These are phyloP conservation scores for Cryptoprocta ferox DNA, from an alignment of 2,797 vertebrate genomes.

Conservation along the genomic window DNA sequence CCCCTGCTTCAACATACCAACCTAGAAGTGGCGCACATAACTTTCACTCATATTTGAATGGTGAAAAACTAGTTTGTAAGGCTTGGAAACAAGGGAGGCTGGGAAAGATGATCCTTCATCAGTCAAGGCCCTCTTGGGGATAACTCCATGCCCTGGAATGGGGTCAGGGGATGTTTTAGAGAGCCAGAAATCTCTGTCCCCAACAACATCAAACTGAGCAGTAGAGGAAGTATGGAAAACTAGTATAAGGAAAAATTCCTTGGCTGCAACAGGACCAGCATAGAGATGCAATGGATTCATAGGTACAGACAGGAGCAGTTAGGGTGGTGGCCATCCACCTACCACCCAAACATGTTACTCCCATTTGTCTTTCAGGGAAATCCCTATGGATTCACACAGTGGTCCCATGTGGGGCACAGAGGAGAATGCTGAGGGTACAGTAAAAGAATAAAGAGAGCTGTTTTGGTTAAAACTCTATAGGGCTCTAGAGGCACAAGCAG, in stretches of 20 bases:
- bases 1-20: background rate
- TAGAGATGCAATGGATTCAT: background rate
- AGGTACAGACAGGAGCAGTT: background rate
- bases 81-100: background rate
- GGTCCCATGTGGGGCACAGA: background rate
- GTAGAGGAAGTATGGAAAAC: background rate
- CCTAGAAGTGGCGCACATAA: background rate
- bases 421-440: background rate
- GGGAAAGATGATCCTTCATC: background rate
- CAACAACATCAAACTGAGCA: background rate
- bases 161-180: background rate
- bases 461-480: background rate
- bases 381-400: background rate
- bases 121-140: background rate
- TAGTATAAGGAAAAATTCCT: no score
- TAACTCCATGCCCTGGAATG: background rate
- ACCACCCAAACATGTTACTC: background rate
- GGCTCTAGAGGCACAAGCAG: background rate
- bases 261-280: background rate
- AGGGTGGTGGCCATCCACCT: background rate
- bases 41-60: rapidly evolving
- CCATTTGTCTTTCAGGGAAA: background rate
- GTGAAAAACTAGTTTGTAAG: background rate
- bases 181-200: background rate
- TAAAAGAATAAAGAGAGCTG: background rate